Percentiles rank a stretch among this genome's conserved stretches.
Conservation (phyloP, 2,888 invertebrate genomes). For the Dysmachus trigonus region DNA sequence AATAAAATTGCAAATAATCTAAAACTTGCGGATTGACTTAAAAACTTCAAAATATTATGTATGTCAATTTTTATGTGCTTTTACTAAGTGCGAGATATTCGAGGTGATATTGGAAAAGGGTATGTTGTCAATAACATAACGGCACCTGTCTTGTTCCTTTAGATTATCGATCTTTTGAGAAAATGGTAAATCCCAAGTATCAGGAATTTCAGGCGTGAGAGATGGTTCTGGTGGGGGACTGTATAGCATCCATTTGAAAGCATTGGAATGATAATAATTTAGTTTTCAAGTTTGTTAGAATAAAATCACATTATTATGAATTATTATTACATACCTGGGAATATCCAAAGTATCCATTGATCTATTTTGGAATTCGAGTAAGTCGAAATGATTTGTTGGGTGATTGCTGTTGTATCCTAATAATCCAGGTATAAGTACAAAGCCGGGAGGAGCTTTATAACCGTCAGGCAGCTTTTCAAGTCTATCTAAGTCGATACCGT, state of each 20-base stretch:
- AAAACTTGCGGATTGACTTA: not conserved
- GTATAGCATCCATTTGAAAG: not conserved
- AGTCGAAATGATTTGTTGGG: not conserved
- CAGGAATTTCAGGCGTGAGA: slow-evolving; percentile 60
- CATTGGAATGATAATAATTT: slow-evolving; percentile 13
- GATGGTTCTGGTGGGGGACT: slow-evolving; percentile 64
- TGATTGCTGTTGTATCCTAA: slow-evolving; percentile 47
- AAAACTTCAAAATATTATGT: not conserved
- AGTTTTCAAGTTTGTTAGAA: slow-evolving; percentile 5
- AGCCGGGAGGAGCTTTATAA: slow-evolving; percentile 72
- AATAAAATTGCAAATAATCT: not conserved
- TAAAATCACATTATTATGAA: not conserved
- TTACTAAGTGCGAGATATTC: not conserved
- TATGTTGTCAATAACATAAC: not conserved
- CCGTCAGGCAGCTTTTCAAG: slow-evolving; percentile 68
- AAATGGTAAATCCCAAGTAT: slow-evolving; percentile 71
- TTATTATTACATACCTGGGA: not conserved
- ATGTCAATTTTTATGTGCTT: not conserved
- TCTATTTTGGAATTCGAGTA: slow-evolving; percentile 49
- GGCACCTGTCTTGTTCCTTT: slow-evolving; percentile 51
- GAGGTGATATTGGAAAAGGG: not conserved
- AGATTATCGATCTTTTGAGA: slow-evolving; percentile 62
- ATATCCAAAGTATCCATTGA: slow-evolving; percentile 55
- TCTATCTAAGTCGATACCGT: slow-evolving; percentile 68
- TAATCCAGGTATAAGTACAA: slow-evolving; percentile 67